Evolutionary conservation across 2,888 invertebrate genomes (phyloP), one percentile per base, ranked within the genome.

Genomic region (Diarsia mendica): DNA sequence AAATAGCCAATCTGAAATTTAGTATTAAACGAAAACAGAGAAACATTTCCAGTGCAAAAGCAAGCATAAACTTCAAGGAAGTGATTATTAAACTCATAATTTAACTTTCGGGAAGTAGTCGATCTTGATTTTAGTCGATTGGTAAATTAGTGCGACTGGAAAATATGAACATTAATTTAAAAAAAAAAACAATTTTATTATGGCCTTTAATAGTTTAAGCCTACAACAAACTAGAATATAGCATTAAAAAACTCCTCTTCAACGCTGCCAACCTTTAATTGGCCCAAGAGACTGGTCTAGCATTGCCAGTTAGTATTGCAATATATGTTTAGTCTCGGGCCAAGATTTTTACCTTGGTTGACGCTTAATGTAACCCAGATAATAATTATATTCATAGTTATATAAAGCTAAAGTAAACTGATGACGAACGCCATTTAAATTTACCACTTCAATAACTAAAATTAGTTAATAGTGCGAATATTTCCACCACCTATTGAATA

Each of bases 401-500:
- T 33, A 46, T 6, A 0, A 46, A 46, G 20, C 11, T 9, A 23
- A 51, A 28, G 51, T 39, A 9, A 20, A 73, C 48, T 20, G 44
- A 58, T 33, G 3, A 64, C 63, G 33, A 11, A 46, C 8, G 18
- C 1, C n/a, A 65, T 65, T 73, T 39, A 11, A 65, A 72, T 65
- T 63, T 5, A 23, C 44, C 15, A 51, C 20, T 55, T 64, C 23
- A 73, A 73, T 73, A 65, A 73, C 49, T 80, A 48, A 77, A 51
- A 80, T 33, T 23, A 4, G 80, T n/a, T 81, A 58, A 49, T 55
- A 75, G 67, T 67, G 82, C 58, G 63, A 67, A 81, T 66, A 63
- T 63, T 67, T 67, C 49, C 48, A 66, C 65, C 69, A 66, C 65
- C 48, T 66, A 77, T 69, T 77, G 44, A 82, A 79, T 79, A 77